Evolutionary conservation across 2,113 vertebrate genomes (phyloP), one percentile per base, ranked within the genome.

Genomic region (Neofelis nebulosa): DNA sequence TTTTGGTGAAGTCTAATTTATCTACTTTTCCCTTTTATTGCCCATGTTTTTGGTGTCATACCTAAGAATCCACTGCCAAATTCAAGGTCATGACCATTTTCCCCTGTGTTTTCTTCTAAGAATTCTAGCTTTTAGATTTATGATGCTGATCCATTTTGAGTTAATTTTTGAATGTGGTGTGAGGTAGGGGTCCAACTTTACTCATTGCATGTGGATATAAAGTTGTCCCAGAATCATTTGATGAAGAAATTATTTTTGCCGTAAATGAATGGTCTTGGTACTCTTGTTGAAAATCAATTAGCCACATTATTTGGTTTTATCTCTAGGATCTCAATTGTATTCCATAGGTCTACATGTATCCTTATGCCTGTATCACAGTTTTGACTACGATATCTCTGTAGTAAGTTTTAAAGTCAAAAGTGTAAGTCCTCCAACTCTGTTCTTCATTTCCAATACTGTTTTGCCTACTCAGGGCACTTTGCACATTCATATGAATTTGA

Each of bases 331-430:
- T 61, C 66, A 68, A 27, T 73, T 74, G 31, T 48, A 31, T 48
- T 95, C 52, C 33, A 38, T 10, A 52, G 33, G 18, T 74, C 71
- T 81, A 27, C 4, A 18, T 71, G 12, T 90, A 16, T 33, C 36
- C 11, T 66, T 45, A 36, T 73, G 45, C 18, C 65, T 80, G 45
- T 16, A 55, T 55, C 65, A 57, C 11, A 73, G 29, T 76, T 81
- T 86, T 79, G 33, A 87, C 55, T 71, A 48, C 38, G 33, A 0
- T 89, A 33, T 38, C 33, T 73, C n/a, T 80, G 45, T 85, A 57
- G 25, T 36, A 93, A 80, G 38, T 86, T 95, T 27, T 90, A 15
- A 95, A 91, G 21, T 91, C 45, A 91, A 41, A 91, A 76, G 82
- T 91, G 0, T 16, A 87, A 76, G 25, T 71, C n/a, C 29, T 85